Evolutionary conservation across 2,797 vertebrate species (phyloP), one percentile per base, ranked within the genome.

Genomic region (Staurois parvus): DNA sequence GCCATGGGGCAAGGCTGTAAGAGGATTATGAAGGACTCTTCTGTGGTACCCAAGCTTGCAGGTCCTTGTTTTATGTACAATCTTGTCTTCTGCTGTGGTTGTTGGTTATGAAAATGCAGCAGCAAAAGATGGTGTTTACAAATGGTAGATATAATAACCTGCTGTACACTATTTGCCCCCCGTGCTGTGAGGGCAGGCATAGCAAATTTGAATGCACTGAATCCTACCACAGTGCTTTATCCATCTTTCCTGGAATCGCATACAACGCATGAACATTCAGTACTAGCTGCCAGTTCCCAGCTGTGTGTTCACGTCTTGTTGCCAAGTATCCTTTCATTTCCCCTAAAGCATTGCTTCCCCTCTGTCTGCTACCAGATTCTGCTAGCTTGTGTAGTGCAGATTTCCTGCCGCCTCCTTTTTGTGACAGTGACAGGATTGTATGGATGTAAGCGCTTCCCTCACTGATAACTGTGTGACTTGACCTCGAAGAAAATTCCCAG

Each of bases 221-320:
- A 29, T 66, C 64, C n/a, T 66, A 29, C 10, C 64, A 29, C 28
- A 29, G n/a, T 29, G 29, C 11, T 8, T 11, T 26, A n/a, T 66
- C 59, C 19, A 21, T 30, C 72, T 67, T 67, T 62, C 81, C 59
- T 56, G 40, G 26, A 83, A 48, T 68, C 74, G 7, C 68, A 52
- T 67, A 67, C 15, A 34, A 28, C 40, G 64, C 37, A 30, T 69
- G 30, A 67, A 67, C 72, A 75, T 45, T 82, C 45, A 48, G 48
- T 73, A 62, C 29, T 62, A 79, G 69, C 30, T 80, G 70, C 77
- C 72, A 74, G 84, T 74, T 80, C 76, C 76, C 72, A 80, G 76
- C 84, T 85, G 84, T 75, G 68, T 34, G 59, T 79, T 34, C 59
- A 24, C 29, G 56, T 80, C 84, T 72, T 74, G 84, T 73, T 85